Evolutionary conservation across 2,888 invertebrate species (phyloP).

Genomic region (Himalopsyche tibetana): DNA sequence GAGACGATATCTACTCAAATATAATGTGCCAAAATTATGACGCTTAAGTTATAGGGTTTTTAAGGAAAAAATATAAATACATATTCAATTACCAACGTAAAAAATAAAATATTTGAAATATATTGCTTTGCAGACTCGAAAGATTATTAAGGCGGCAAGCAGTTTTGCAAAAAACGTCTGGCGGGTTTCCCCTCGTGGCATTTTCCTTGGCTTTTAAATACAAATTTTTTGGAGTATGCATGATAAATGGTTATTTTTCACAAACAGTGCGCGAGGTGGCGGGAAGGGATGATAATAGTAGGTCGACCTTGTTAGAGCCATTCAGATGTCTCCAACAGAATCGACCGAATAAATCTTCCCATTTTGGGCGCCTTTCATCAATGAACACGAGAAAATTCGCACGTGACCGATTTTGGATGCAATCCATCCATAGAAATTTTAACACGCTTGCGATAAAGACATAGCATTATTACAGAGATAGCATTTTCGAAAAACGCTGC

Average conservation of each 20-base stretch:
- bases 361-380: constrained; percentile 36
- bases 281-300: constrained; percentile 18
- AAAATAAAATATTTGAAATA: not conserved
- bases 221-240: constrained; percentile 45
- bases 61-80: too few species aligned
- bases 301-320: constrained; percentile 44
- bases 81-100: too few species aligned
- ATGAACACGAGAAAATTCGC: constrained; percentile 45
- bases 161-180: constrained; percentile 41
- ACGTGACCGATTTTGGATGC: constrained; percentile 47
- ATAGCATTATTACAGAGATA: constrained; percentile 31
- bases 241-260: constrained; percentile 49
- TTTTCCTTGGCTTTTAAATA: constrained; percentile 47
- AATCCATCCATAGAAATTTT: constrained; percentile 40
- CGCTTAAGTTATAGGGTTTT: too few species aligned
- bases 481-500: not conserved
- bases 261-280: constrained; percentile 44
- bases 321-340: constrained; percentile 46
- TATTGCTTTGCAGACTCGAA: not conserved
- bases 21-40: too few species aligned
- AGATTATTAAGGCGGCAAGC: constrained; percentile 20
- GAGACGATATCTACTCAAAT: too few species aligned
- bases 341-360: constrained; percentile 41
- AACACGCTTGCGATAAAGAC: constrained; percentile 23
- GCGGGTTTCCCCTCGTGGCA: constrained; percentile 40